A percentile compares a stretch with the other conserved stretches of the same genome.
These are phyloP conservation scores for Pagetopsis macropterus DNA, from an alignment of 2,797 vertebrate species.

Conservation along the genomic window DNA sequence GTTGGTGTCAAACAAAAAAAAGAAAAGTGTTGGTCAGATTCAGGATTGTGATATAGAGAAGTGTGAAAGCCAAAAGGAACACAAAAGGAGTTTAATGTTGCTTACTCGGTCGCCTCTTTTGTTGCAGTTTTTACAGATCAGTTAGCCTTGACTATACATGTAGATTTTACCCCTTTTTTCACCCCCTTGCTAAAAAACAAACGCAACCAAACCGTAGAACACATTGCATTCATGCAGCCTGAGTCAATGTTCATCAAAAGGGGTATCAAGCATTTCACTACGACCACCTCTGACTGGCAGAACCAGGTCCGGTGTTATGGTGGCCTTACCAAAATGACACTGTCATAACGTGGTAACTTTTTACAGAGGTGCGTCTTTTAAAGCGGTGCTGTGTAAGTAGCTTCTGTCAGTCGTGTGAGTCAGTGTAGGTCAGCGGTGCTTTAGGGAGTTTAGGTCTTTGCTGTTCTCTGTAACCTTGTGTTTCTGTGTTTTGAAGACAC, in stretches of 20 bases:
- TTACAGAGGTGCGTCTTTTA: conserved; percentile 46
- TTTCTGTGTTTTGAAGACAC: conserved; percentile 64
- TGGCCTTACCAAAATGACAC: conserved; percentile 68
- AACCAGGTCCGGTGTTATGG: conserved; percentile 45
- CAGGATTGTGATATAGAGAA: conserved; percentile 33
- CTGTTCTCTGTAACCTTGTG: conserved; percentile 72
- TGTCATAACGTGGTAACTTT: conserved; percentile 58
- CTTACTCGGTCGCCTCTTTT: conserved; percentile 11
- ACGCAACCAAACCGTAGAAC: conserved; percentile 51
- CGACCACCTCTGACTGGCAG: conserved; percentile 46
- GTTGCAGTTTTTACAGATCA: conserved; percentile 23
- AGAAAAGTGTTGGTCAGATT: conserved; percentile 28
- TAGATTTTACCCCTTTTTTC: conserved; percentile 15
- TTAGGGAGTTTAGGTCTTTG: conserved; percentile 62
- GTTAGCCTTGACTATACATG: conserved; percentile 13
- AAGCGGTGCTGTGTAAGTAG: conserved; percentile 68
- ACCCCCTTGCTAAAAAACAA: conserved; percentile 31
- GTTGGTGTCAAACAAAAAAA: conserved; percentile 31
- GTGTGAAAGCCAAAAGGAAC: conserved; percentile 36
- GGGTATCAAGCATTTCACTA: conserved; percentile 23
- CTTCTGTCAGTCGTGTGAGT: conserved; percentile 67
- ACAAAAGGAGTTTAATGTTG: conserved; percentile 37
- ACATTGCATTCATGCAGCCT: conserved; percentile 38
- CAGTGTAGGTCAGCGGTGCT: conserved; percentile 57
- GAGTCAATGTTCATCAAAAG: conserved; percentile 37